A percentile compares a stretch with the other conserved stretches of the same genome.
These are phyloP conservation scores for Indicator maculatus DNA, from an alignment of 2,113 vertebrate species.

Conservation along the genomic window DNA sequence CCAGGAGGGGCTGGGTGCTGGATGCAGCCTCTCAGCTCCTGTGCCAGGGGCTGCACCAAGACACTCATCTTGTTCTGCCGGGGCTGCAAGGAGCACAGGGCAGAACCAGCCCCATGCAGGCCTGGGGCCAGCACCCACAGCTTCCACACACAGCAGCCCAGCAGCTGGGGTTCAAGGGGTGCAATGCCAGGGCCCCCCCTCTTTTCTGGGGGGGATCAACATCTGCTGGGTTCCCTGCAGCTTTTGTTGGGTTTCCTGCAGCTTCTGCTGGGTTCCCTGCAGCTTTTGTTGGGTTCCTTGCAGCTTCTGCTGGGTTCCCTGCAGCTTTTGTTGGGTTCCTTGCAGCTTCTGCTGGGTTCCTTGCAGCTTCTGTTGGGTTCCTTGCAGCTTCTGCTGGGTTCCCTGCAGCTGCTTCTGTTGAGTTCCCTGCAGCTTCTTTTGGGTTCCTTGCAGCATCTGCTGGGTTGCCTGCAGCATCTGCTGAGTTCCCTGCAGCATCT, in stretches of 20 bases:
- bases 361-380: too few species aligned
- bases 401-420: neutral
- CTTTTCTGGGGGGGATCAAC: neutral
- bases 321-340: neutral
- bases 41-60: rapidly evolving
- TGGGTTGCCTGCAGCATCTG: neutral
- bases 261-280: too few species aligned
- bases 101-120: rapidly evolving
- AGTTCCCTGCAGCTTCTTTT: too few species aligned
- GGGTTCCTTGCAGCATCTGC: too few species aligned
- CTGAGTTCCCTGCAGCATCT: neutral
- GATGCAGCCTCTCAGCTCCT: neutral
- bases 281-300: too few species aligned
- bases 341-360: neutral
- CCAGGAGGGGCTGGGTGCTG: neutral
- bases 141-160: neutral
- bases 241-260: neutral
- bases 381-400: too few species aligned
- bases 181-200: neutral
- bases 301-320: neutral
- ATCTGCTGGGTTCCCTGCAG: neutral
- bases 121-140: rapidly evolving
- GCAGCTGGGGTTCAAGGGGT: rapidly evolving
- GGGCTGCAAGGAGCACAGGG: rapidly evolving
- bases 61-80: neutral